phyloP scores from a whole-genome alignment of 2,113 vertebrate genomes.

The Ornithorhynchus anatinus region DNA sequence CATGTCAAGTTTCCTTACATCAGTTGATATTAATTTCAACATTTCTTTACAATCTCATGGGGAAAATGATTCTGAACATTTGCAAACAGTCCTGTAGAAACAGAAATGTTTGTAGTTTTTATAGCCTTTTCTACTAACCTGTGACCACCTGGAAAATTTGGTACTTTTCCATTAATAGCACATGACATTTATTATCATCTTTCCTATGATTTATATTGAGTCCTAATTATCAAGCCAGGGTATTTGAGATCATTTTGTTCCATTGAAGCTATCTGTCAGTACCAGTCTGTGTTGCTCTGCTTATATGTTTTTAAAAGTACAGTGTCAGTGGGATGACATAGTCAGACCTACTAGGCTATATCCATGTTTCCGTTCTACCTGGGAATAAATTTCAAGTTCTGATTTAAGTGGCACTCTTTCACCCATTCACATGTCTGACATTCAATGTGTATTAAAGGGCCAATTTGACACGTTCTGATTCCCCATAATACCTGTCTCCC shows the following conservation, averaged over 20 bases:
- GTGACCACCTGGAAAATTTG: not conserved
- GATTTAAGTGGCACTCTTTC: too few relatives aligned
- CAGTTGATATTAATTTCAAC: not conserved
- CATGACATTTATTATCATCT: slow-evolving; percentile 1
- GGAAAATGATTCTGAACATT: slow-evolving; percentile 20
- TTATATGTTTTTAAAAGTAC: not conserved
- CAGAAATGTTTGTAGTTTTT: not conserved
- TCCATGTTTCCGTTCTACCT: not conserved
- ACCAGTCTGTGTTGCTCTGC: not conserved
- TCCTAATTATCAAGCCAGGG: not conserved
- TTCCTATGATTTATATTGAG: not conserved
- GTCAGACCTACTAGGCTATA: not conserved
- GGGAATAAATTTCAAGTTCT: not conserved
- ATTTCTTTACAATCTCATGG: slow-evolving; percentile 1
- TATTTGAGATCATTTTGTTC: not conserved
- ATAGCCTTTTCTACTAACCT: not conserved
- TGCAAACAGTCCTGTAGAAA: not conserved
- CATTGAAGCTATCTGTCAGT: not conserved
- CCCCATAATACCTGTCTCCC: too few relatives aligned
- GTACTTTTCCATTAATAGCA: slow-evolving; percentile 4
- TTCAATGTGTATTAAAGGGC: too few relatives aligned
- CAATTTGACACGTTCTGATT: too few relatives aligned
- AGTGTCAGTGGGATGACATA: not conserved
- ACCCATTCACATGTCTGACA: too few relatives aligned
- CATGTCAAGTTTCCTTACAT: not conserved